These are phyloP conservation scores for Dendrocopos noguchii DNA, from an alignment of 2,113 vertebrate genomes.

Conservation along the genomic window DNA sequence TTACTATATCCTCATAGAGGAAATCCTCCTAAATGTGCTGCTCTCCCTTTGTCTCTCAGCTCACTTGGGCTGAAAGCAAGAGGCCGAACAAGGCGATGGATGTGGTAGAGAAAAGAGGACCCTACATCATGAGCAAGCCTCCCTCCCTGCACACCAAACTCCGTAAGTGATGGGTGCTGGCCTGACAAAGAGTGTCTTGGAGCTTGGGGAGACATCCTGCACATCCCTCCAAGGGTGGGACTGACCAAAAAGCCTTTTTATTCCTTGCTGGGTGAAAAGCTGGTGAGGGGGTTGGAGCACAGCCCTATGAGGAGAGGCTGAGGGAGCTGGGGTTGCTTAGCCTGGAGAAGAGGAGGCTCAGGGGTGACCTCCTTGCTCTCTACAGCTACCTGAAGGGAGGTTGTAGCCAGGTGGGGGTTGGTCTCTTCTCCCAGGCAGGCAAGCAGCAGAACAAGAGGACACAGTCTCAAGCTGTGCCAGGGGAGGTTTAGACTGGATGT, in stretches of 20 bases:
- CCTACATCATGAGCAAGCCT: constrained; percentile 87
- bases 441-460: no score
- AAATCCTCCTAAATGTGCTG: not conserved
- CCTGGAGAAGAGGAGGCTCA: no score
- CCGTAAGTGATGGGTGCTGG: constrained; percentile 78
- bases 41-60: not conserved
- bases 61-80: constrained; percentile 33
- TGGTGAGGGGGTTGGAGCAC: no score
- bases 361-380: no score
- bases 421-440: no score
- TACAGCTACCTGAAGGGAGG: no score
- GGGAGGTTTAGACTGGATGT: no score
- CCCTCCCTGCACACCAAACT: constrained; percentile 88
- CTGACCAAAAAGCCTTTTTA: not conserved
- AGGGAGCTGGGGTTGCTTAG: no score
- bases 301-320: no score
- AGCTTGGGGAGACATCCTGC: accelerated
- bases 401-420: no score
- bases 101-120: constrained; percentile 85
- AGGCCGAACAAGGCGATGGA: not conserved
- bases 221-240: not conserved
- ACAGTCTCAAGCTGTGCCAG: no score
- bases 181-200: accelerated
- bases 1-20: not conserved
- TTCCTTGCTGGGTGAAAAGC: not conserved